Percentiles rank a stretch among this genome's conserved stretches.
These are phyloP conservation scores for Bradypodion pumilum DNA, from an alignment of 2,797 vertebrate species.

Conservation along the genomic window DNA sequence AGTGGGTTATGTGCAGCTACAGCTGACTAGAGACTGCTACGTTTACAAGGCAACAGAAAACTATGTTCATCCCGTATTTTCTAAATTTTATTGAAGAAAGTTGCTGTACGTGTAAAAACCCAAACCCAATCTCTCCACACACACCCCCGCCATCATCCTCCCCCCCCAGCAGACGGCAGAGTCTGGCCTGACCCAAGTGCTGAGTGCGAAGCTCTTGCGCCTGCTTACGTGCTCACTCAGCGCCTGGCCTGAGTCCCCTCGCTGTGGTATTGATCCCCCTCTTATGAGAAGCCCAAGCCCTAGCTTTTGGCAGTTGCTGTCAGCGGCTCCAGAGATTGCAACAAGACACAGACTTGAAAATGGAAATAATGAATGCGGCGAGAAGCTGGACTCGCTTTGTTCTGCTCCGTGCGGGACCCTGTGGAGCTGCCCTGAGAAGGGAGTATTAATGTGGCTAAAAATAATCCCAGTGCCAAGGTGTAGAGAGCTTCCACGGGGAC, in stretches of 20 bases:
- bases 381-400: neutral
- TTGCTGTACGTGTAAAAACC: neutral
- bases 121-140: neutral
- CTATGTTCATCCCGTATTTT: too few relatives aligned
- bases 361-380: constrained; percentile 32
- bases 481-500: neutral
- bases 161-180: neutral
- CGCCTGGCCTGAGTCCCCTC: too few relatives aligned
- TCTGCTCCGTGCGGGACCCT: constrained; percentile 14
- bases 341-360: constrained; percentile 38
- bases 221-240: neutral
- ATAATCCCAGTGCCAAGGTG: neutral
- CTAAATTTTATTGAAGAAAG: too few relatives aligned
- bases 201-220: neutral
- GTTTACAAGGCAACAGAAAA: too few relatives aligned
- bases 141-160: neutral
- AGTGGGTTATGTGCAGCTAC: too few relatives aligned
- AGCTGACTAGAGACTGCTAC: too few relatives aligned
- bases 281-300: constrained; percentile 36
- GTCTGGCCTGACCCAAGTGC: neutral
- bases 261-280: constrained; percentile 11
- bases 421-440: neutral
- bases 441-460: neutral
- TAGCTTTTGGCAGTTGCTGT: constrained; percentile 27
- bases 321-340: constrained; percentile 34